Evolutionary conservation across 2,888 invertebrate species (phyloP).

Genomic region (Acronicta leporina): DNA sequence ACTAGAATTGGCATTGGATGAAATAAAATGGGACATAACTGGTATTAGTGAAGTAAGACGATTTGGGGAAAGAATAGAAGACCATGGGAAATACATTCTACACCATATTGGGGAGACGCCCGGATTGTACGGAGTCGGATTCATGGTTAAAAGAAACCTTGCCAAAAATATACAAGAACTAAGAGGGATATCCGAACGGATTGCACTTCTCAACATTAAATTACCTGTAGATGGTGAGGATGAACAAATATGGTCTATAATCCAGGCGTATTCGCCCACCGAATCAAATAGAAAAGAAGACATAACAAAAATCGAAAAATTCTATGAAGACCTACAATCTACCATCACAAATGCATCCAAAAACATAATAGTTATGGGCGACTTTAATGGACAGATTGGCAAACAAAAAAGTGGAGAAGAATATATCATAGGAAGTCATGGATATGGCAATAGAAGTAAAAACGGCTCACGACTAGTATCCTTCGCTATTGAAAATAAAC

Average conservation of each 20-base stretch:
- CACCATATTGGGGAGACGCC: constrained; percentile 7
- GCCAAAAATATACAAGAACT: neutral
- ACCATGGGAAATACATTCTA: constrained; percentile 4
- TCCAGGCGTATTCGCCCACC: constrained; percentile 6
- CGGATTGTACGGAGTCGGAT: constrained; percentile 4
- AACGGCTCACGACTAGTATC: constrained; percentile 15
- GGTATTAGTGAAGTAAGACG: constrained; percentile 19
- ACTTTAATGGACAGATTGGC: neutral
- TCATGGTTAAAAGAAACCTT: constrained; percentile 8
- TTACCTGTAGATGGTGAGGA: neutral
- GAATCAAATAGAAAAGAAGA: constrained; percentile 5
- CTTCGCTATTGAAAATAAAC: constrained; percentile 16
- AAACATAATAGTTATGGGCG: constrained; percentile 3
- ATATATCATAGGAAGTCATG: constrained; percentile 5
- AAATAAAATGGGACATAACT: constrained; percentile 19
- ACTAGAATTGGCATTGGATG: constrained; percentile 4
- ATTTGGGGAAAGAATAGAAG: constrained; percentile 11
- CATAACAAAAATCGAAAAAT: constrained; percentile 3
- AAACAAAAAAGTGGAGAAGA: neutral
- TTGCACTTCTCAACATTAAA: constrained; percentile 5
- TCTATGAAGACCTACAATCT: neutral
- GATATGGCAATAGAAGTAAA: constrained; percentile 15
- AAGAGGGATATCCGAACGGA: constrained; percentile 10
- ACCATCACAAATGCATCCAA: neutral
- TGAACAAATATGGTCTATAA: constrained; percentile 2